Evolutionary conservation across 1,140 invertebrate species (phyloP).

Genomic region (Meloidogyne exigua): DNA sequence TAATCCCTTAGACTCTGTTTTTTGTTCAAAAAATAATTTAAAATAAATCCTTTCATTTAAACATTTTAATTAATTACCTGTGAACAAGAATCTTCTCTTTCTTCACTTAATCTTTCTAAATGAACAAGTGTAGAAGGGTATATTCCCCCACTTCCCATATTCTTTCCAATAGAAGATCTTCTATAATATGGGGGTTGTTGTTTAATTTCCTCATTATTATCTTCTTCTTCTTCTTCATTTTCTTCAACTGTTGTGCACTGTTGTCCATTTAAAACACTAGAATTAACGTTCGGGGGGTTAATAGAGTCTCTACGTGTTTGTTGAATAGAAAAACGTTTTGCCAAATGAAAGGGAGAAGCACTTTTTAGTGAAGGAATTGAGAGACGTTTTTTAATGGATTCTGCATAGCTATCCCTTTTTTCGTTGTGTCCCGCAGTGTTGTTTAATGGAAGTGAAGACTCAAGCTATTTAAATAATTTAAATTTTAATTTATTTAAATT

Average conservation of each 20-base stretch:
- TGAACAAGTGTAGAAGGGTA: neutral
- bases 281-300: neutral
- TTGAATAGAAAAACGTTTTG: neutral
- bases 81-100: conserved; percentile 1
- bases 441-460: neutral
- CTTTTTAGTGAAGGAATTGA: neutral
- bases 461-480: neutral
- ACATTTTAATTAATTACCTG: neutral
- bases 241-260: neutral
- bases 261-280: neutral
- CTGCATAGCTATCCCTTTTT: neutral
- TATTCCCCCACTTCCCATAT: neutral
- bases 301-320: neutral
- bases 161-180: neutral
- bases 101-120: neutral
- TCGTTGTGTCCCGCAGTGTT: neutral
- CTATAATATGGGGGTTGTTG: neutral
- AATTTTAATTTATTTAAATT: too few species aligned
- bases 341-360: neutral
- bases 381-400: neutral
- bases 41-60: too few species aligned
- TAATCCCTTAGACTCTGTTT: too few species aligned
- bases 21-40: too few species aligned
- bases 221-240: neutral
- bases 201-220: neutral